A percentile compares a stretch with the other conserved stretches of the same genome.
Conservation (phyloP, 2,797 vertebrate species). For the Moxostoma hubbsi region DNA sequence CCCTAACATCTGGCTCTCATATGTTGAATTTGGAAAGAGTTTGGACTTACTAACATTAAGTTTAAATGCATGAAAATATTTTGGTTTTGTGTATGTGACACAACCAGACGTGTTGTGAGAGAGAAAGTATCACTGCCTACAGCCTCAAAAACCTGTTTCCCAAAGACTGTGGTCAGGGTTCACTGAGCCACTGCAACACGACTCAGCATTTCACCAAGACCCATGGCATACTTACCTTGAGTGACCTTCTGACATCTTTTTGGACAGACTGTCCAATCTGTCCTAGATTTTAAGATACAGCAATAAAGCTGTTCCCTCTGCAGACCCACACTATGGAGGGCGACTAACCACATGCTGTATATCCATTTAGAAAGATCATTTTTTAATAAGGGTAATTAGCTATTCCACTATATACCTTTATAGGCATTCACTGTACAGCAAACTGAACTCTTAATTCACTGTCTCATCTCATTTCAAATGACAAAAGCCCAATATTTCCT, state of each 20-base stretch:
- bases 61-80: neutral
- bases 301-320: no score
- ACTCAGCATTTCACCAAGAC: neutral
- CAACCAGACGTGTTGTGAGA: neutral
- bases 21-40: conserved; percentile 6
- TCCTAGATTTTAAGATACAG: no score
- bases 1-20: neutral
- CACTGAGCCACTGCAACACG: neutral
- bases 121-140: conserved; percentile 1
- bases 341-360: no score
- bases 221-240: neutral
- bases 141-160: neutral
- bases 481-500: neutral
- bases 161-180: conserved; percentile 6
- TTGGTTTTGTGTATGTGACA: neutral
- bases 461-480: conserved; percentile 19
- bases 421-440: neutral
- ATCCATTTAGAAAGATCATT: no score
- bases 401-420: neutral
- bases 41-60: conserved; percentile 9
- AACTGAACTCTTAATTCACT: neutral
- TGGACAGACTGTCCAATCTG: no score
- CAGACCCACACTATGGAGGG: no score
- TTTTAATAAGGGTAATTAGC: no score
- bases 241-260: no score